Conservation (phyloP, 2,113 vertebrate genomes). For the Taurulus bubalis region DNA sequence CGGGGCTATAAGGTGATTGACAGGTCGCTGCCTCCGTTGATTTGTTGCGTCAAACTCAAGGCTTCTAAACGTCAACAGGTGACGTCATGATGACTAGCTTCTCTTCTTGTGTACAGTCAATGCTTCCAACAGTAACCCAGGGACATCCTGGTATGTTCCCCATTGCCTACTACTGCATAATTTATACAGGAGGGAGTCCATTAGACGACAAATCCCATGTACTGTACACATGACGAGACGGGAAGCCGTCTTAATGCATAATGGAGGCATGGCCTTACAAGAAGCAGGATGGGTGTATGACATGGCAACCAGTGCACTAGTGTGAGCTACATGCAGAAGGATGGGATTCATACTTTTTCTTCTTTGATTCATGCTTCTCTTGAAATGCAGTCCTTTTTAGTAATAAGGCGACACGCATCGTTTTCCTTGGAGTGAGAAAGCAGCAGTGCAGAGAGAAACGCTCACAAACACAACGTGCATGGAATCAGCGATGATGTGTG, state of each 20-base stretch:
- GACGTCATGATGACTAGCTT: neutral
- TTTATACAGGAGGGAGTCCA: neutral
- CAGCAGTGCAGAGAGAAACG: neutral
- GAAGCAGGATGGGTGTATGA: neutral
- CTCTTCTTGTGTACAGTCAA: neutral
- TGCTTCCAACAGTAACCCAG: neutral
- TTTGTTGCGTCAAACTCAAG: no score
- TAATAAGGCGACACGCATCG: constrained; percentile 3
- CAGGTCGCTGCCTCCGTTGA: neutral
- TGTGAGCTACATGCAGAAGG: neutral
- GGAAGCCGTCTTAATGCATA: constrained; percentile 15
- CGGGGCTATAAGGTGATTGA: no score
- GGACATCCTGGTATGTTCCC: neutral
- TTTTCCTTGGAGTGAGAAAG: neutral
- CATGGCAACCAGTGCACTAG: constrained; percentile 3
- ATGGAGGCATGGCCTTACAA: neutral
- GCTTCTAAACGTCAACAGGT: no score
- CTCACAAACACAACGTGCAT: neutral
- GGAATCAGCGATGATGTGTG: neutral
- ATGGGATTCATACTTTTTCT: neutral
- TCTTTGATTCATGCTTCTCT: neutral
- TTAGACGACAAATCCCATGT: neutral
- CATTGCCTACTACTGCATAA: neutral
- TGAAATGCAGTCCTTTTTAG: neutral
- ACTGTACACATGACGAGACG: neutral